phyloP scores from a whole-genome alignment of 2,888 invertebrate species.

The Eustalomyia histrio region DNA sequence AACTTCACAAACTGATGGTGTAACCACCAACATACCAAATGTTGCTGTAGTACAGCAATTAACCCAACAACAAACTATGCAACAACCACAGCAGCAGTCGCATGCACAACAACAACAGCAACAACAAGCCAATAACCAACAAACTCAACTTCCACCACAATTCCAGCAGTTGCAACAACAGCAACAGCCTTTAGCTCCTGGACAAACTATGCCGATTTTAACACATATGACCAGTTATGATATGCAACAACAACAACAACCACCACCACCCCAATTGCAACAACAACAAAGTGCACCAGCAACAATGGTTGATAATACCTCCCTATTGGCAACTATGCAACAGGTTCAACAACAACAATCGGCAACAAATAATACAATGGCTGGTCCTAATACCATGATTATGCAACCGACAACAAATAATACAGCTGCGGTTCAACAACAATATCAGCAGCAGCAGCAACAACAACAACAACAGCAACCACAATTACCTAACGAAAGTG shows the following conservation, averaged over 20 bases:
- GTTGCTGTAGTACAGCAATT: slow-evolving; percentile 35
- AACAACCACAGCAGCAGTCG: slow-evolving; percentile 45
- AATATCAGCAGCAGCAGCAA: slow-evolving; percentile 70
- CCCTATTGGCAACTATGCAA: slow-evolving; percentile 70
- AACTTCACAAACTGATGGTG: slow-evolving; percentile 77
- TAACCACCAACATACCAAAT: slow-evolving; percentile 60
- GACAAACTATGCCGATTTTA: slow-evolving; percentile 76
- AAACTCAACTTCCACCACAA: slow-evolving; percentile 65
- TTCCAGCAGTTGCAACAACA: slow-evolving; percentile 74
- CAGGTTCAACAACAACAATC: slow-evolving; percentile 73
- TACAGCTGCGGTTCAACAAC: slow-evolving; percentile 54
- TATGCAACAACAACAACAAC: slow-evolving; percentile 66
- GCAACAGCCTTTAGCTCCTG: slow-evolving; percentile 66
- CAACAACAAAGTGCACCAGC: slow-evolving; percentile 74
- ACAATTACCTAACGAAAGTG: slow-evolving; percentile 68
- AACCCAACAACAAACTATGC: slow-evolving; percentile 43
- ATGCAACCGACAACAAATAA: slow-evolving; percentile 66
- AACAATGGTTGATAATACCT: slow-evolving; percentile 75
- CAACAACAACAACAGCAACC: slow-evolving; percentile 66
- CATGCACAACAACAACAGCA: slow-evolving; percentile 61
- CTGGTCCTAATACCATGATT: slow-evolving; percentile 63
- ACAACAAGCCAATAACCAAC: slow-evolving; percentile 57
- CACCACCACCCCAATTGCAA: slow-evolving; percentile 62
- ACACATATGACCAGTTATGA: slow-evolving; percentile 74
- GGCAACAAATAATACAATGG: slow-evolving; percentile 47